phyloP scores from a whole-genome alignment of 2,797 vertebrate genomes.

The Loriculus beryllinus region DNA sequence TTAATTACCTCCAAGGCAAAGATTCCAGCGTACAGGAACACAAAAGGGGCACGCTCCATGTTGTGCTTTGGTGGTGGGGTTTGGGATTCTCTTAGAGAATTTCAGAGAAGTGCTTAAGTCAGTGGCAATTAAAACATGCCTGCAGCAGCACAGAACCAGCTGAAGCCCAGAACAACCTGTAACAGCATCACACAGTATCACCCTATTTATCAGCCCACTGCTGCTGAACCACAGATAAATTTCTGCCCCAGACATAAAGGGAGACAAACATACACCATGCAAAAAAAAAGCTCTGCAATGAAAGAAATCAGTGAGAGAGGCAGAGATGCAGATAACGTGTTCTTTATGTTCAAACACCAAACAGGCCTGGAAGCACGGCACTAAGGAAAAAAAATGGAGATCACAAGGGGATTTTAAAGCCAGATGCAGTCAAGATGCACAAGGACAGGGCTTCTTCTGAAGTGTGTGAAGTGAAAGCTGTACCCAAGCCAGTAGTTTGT shows the following conservation, averaged over 20 bases:
- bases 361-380: neutral
- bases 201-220: slow-evolving; percentile 13
- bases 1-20: slow-evolving; percentile 62
- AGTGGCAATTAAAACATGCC: slow-evolving; percentile 61
- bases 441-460: neutral
- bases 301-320: slow-evolving; percentile 6
- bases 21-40: slow-evolving; percentile 2
- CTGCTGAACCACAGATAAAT: slow-evolving; percentile 16
- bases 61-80: slow-evolving; percentile 28
- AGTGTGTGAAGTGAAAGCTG: neutral
- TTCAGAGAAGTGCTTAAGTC: slow-evolving; percentile 11
- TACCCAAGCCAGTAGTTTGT: neutral
- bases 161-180: slow-evolving; percentile 44
- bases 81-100: neutral
- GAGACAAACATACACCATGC: slow-evolving; percentile 1
- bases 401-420: neutral
- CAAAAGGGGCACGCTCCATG: neutral
- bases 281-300: neutral
- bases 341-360: slow-evolving; percentile 28
- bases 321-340: neutral
- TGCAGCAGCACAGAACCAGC: slow-evolving; percentile 28
- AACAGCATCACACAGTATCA: neutral
- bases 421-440: neutral
- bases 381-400: neutral
- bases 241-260: slow-evolving; percentile 38